Conservation (phyloP, 64 coral and sea anemone species). For the Montipora cactus region DNA sequence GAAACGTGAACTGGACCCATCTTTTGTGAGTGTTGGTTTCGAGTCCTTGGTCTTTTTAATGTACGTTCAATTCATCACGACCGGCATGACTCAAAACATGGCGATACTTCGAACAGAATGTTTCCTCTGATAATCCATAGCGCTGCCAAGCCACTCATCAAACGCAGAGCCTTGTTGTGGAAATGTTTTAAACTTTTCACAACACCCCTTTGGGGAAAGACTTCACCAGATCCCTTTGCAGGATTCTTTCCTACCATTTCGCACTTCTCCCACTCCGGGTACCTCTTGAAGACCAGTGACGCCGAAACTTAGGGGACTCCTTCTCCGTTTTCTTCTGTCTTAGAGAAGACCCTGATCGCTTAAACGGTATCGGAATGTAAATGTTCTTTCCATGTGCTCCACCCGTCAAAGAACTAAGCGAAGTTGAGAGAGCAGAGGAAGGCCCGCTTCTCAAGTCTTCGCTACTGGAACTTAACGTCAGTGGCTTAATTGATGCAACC, state of each 20-base stretch:
- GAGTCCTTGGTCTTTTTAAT: background rate
- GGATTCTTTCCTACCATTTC: background rate
- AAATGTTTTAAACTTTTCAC: background rate
- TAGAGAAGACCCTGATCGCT: slow-evolving; percentile 77
- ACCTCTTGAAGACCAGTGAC: slow-evolving; percentile 80
- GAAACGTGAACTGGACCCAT: too few relatives aligned
- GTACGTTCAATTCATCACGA: background rate
- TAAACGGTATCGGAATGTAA: slow-evolving; percentile 80
- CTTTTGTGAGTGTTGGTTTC: background rate
- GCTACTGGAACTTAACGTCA: slow-evolving; percentile 74
- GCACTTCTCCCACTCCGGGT: slow-evolving; percentile 45
- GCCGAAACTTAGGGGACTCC: slow-evolving; percentile 60
- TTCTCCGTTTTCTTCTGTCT: slow-evolving; percentile 65
- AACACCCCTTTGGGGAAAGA: background rate
- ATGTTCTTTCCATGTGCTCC: slow-evolving; percentile 58
- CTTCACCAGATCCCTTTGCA: too few relatives aligned
- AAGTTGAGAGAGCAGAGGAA: slow-evolving; percentile 59
- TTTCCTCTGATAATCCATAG: background rate
- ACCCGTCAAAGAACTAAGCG: slow-evolving; percentile 71
- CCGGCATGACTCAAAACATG: background rate
- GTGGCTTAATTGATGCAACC: slow-evolving; percentile 67
- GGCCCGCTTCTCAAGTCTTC: slow-evolving; percentile 60
- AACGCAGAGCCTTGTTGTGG: background rate
- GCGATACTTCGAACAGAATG: background rate
- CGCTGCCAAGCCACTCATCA: too few relatives aligned